Base-by-base conservation (phyloP, 2,797 vertebrate genomes). In the Anabacerthia variegaticeps region DNA sequence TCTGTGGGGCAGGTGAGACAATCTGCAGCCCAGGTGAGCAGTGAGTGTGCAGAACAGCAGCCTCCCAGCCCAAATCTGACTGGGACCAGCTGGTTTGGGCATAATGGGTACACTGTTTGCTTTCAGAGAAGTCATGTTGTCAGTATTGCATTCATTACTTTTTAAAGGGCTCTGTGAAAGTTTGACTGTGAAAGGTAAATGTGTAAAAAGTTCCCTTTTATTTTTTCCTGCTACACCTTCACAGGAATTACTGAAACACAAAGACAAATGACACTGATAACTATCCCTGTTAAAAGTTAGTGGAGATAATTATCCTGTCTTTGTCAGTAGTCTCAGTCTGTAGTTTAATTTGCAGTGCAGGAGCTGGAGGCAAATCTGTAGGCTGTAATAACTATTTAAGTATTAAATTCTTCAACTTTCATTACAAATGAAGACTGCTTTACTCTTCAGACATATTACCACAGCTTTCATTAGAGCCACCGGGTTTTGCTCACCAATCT, bases 281-380 rank as follows among this genome's bases (percentile, higher is more conserved):
- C 30, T 78, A 49, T 22, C 54, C 89, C 80, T 95, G 77, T 49
- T 88, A 74, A 94, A 97, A 89, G 49, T 91, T 95, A 86, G n/a
- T 32, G 13, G 27, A 93, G 68, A 93, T 93, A 96, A 97, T 95
- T 87, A 88, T 82, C 66, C 77, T 84, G 34, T 88, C 88, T 86
- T 81, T 94, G 39, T 65, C 89, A 87, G 44, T 44, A 21, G 44
- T 44, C 44, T 44, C 68, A 48, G 44, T 27, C 27, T 36, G 27
- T 27, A 54, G 41, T 69, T 56, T 71, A 80, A 87, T 96, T 95
- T 90, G 65, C 67, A 91, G 48, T 49, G 32, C 20, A 90, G 72
- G 49, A 73, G 7, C 63, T 18, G 49, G 68, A 92, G 51, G 78
- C 34, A 83, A 77, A 91, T 74, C 54, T 37, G 9, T 23, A 32